phyloP scores from a whole-genome alignment of 2,113 vertebrate species.

The Pipa parva region DNA sequence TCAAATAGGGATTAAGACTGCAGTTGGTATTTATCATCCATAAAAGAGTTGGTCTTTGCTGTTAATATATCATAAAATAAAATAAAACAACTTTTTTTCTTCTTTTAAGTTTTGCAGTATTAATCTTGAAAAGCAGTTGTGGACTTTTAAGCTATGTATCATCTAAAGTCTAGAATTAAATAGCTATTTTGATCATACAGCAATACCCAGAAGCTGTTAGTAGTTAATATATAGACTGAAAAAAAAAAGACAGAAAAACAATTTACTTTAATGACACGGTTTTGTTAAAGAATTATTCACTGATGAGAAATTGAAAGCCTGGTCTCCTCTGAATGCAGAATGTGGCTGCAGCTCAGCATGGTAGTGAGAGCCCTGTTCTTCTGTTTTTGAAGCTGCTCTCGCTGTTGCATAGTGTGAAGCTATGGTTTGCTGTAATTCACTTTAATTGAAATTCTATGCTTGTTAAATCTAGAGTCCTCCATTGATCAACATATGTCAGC shows the following conservation, averaged over 20 bases:
- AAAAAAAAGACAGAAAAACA: conserved; percentile 32
- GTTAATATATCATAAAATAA: no score
- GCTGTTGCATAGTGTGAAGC: conserved; percentile 42
- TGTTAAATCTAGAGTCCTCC: conserved; percentile 59
- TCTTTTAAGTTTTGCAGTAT: no score
- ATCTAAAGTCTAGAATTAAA: no score
- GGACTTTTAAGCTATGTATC: no score
- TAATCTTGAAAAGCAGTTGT: no score
- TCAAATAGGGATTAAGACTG: no score
- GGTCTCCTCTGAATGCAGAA: conserved; percentile 38
- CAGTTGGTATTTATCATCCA: no score
- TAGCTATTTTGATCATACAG: no score
- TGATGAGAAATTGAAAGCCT: conserved; percentile 47
- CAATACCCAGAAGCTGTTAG: background rate
- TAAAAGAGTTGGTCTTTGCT: no score
- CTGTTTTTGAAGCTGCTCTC: conserved; percentile 51
- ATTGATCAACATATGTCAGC: conserved; percentile 64
- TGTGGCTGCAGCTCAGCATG: conserved; percentile 42
- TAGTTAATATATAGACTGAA: background rate
- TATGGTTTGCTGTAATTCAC: conserved; percentile 55
- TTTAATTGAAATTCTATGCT: conserved; percentile 66
- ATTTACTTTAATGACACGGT: conserved; percentile 30
- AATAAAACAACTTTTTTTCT: no score
- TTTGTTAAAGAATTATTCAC: conserved; percentile 44
- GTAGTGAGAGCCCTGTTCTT: conserved; percentile 36